Conservation (phyloP, 2,113 vertebrate genomes). For the Podiceps cristatus region DNA sequence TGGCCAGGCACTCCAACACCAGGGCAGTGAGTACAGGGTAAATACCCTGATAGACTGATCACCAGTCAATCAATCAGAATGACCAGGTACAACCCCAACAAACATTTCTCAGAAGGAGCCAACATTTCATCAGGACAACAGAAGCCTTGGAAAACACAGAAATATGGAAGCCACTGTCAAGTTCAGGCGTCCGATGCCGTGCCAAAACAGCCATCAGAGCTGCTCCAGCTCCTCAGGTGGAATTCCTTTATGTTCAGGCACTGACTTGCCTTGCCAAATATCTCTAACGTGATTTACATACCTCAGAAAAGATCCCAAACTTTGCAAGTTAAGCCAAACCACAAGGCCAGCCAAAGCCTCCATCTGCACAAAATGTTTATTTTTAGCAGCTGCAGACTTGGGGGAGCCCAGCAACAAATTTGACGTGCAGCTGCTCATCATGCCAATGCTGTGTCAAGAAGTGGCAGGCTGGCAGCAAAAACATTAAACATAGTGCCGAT, state of each 20-base stretch:
- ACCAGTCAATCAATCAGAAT: not conserved
- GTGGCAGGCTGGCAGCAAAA: slow-evolving; percentile 21
- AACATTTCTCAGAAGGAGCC: not conserved
- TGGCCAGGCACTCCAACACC: not conserved
- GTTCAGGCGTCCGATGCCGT: not conserved
- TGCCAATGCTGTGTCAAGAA: slow-evolving; percentile 39
- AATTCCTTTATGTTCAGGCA: slow-evolving; percentile 53
- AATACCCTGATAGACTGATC: not conserved
- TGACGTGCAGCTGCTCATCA: slow-evolving; percentile 60
- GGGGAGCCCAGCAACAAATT: slow-evolving; percentile 37
- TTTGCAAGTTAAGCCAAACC: slow-evolving; percentile 59
- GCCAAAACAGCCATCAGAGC: not conserved
- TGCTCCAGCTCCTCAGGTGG: not conserved
- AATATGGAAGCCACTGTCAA: not conserved
- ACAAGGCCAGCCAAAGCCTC: slow-evolving; percentile 56
- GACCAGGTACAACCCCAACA: not conserved
- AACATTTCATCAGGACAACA: not conserved
- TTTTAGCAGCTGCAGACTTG: slow-evolving; percentile 65
- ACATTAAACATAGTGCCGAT: not conserved
- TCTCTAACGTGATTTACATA: slow-evolving; percentile 49
- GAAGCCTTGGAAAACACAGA: not conserved
- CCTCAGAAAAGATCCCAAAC: slow-evolving; percentile 51
- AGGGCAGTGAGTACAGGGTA: not conserved
- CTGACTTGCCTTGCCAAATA: slow-evolving; percentile 52
- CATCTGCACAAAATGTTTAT: slow-evolving; percentile 66